Evolutionary conservation across 2,113 vertebrate genomes (phyloP).

Genomic region (Osmerus mordax): DNA sequence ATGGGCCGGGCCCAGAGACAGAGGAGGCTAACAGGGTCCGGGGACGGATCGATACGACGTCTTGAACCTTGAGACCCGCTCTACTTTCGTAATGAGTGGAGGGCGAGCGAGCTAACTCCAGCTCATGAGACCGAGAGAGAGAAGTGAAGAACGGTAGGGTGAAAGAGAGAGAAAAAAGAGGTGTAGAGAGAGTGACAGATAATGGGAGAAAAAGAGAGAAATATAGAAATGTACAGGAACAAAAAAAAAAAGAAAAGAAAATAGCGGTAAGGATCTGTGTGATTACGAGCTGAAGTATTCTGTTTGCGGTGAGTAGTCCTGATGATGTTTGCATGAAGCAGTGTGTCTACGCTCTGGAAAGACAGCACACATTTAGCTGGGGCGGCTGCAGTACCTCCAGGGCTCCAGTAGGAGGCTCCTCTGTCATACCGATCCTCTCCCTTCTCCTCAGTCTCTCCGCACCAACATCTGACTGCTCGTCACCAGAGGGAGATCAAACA

Average conservation of each 20-base stretch:
- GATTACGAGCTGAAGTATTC: too few relatives aligned
- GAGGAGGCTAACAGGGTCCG: slow-evolving; percentile 22
- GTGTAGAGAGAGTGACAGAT: not conserved
- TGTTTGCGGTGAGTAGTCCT: too few relatives aligned
- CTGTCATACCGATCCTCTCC: slow-evolving; percentile 13
- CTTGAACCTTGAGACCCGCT: slow-evolving; percentile 44
- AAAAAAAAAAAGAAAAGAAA: not conserved
- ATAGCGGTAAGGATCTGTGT: not conserved
- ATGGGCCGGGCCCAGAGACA: slow-evolving; percentile 31
- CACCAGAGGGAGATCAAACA: too few relatives aligned
- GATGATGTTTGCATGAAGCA: too few relatives aligned
- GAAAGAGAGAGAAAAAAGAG: not conserved
- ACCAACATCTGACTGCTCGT: not conserved
- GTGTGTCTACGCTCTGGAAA: not conserved
- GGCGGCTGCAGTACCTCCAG: slow-evolving; percentile 55
- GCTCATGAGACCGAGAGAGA: not conserved
- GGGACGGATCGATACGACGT: slow-evolving; percentile 25
- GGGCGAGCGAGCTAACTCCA: slow-evolving; percentile 33
- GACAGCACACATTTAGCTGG: slow-evolving; percentile 10
- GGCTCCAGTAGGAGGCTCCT: slow-evolving; percentile 67
- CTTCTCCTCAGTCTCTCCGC: not conserved
- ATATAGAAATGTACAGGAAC: not conserved
- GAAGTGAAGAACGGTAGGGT: too few relatives aligned
- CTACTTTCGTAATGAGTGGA: slow-evolving; percentile 41
- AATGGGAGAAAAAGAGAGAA: not conserved